phyloP scores from a whole-genome alignment of 2,113 vertebrate species.

The Ascaphus truei region DNA sequence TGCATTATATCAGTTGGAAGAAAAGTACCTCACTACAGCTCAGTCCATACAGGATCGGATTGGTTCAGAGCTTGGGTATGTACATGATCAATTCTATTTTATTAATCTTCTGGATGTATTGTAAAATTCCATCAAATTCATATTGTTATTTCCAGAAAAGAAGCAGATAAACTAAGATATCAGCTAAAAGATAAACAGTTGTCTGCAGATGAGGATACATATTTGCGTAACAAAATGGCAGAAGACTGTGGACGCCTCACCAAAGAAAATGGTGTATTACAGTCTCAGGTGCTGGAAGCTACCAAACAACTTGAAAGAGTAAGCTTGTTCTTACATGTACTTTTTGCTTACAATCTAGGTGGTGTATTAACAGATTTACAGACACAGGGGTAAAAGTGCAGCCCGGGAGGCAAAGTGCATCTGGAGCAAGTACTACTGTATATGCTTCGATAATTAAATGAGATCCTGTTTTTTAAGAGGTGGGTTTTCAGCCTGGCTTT shows the following conservation, averaged over 20 bases:
- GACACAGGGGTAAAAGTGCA: neutral
- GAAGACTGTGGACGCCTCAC: slow-evolving; percentile 15
- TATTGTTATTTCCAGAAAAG: neutral
- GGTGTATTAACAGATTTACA: neutral
- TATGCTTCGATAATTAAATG: no score
- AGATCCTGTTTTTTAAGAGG: no score
- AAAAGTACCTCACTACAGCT: neutral
- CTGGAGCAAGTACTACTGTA: no score
- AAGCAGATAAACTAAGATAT: slow-evolving; percentile 36
- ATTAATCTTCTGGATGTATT: no score
- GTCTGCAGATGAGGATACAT: slow-evolving; percentile 32
- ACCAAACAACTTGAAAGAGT: neutral
- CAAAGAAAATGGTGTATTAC: slow-evolving; percentile 17
- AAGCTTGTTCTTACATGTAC: neutral
- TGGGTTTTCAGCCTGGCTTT: no score
- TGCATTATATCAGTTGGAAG: slow-evolving; percentile 24
- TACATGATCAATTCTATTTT: neutral
- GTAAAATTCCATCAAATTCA: no score
- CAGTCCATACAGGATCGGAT: slow-evolving; percentile 6
- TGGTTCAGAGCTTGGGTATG: neutral
- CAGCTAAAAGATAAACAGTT: slow-evolving; percentile 31
- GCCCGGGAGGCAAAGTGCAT: no score
- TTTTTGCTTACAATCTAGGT: no score
- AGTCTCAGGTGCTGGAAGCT: slow-evolving; percentile 4
- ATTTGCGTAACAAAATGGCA: slow-evolving; percentile 17